Evolutionary conservation across 2,113 vertebrate species (phyloP).

Genomic region (Spea bombifrons): DNA sequence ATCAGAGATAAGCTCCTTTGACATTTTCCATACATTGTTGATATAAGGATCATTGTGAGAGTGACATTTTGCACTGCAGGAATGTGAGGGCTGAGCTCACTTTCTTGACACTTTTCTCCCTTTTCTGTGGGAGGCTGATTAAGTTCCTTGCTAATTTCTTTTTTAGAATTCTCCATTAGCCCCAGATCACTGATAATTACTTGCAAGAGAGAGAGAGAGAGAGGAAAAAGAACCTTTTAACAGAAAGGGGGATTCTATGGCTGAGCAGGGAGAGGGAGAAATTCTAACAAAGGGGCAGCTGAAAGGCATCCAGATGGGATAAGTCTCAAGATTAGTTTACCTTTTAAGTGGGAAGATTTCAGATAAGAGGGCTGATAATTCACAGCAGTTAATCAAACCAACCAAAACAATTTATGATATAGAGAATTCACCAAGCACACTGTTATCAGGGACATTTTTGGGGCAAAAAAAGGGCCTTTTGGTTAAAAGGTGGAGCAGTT

Average conservation of each 20-base stretch:
- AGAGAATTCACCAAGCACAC: not conserved
- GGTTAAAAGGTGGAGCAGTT: slow-evolving; percentile 26
- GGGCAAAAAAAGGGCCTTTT: not conserved
- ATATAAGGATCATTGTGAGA: slow-evolving; percentile 41
- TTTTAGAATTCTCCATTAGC: slow-evolving; percentile 40
- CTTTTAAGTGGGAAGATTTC: slow-evolving; percentile 12
- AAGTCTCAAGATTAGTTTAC: not conserved
- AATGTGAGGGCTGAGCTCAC: slow-evolving; percentile 33
- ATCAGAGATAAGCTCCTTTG: not conserved
- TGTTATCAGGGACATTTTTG: not conserved
- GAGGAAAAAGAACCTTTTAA: not conserved
- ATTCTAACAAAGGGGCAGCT: slow-evolving; percentile 19
- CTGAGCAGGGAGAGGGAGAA: not conserved
- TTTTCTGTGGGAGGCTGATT: slow-evolving; percentile 26
- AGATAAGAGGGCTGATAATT: slow-evolving; percentile 41
- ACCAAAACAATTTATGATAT: slow-evolving; percentile 33
- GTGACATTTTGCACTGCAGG: slow-evolving; percentile 32
- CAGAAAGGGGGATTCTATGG: slow-evolving; percentile 8
- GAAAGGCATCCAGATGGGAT: slow-evolving; percentile 30
- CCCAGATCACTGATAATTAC: slow-evolving; percentile 17
- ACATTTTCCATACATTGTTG: slow-evolving; percentile 42
- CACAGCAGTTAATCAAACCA: slow-evolving; percentile 33
- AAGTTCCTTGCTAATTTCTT: slow-evolving; percentile 34
- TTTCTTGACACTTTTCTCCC: slow-evolving; percentile 26
- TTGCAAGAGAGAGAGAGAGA: not conserved